Evolutionary conservation across 2,113 vertebrate species (phyloP).

Genomic region (Oncorhynchus clarkii): DNA sequence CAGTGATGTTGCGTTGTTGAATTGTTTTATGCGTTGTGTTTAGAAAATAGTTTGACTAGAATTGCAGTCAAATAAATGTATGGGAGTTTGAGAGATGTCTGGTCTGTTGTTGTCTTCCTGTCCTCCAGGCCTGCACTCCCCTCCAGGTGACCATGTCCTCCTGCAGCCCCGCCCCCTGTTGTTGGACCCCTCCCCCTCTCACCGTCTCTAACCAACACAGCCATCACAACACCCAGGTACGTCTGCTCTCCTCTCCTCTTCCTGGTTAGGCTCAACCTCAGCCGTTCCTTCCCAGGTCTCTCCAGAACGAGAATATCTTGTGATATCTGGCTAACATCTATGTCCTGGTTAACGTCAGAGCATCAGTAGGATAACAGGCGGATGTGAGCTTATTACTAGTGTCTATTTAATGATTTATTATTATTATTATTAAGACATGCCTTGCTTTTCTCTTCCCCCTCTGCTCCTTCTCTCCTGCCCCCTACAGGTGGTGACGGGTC

Average conservation of each 20-base stretch:
- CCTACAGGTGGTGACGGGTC: slow-evolving; percentile 65
- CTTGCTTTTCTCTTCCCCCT: background rate
- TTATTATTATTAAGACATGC: background rate
- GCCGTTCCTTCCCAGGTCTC: too few relatives aligned
- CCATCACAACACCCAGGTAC: too few relatives aligned
- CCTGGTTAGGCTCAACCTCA: slow-evolving; percentile 38
- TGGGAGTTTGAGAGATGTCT: too few relatives aligned
- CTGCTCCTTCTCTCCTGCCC: background rate
- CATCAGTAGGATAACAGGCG: background rate
- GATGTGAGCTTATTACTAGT: background rate
- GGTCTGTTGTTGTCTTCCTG: background rate
- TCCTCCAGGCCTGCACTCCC: slow-evolving; percentile 73
- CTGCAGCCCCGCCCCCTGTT: slow-evolving; percentile 66
- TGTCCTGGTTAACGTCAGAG: background rate
- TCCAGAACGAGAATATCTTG: too few relatives aligned
- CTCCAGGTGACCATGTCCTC: slow-evolving; percentile 64
- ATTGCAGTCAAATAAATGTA: too few relatives aligned
- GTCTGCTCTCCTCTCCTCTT: too few relatives aligned
- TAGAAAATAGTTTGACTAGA: too few relatives aligned
- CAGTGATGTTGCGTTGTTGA: too few relatives aligned
- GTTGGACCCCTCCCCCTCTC: slow-evolving; percentile 72
- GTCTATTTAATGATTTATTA: too few relatives aligned
- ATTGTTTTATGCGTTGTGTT: too few relatives aligned
- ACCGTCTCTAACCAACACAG: slow-evolving; percentile 63
- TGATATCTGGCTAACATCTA: too few relatives aligned